phyloP scores from a whole-genome alignment of 2,113 vertebrate genomes.

The Onychostoma macrolepis region DNA sequence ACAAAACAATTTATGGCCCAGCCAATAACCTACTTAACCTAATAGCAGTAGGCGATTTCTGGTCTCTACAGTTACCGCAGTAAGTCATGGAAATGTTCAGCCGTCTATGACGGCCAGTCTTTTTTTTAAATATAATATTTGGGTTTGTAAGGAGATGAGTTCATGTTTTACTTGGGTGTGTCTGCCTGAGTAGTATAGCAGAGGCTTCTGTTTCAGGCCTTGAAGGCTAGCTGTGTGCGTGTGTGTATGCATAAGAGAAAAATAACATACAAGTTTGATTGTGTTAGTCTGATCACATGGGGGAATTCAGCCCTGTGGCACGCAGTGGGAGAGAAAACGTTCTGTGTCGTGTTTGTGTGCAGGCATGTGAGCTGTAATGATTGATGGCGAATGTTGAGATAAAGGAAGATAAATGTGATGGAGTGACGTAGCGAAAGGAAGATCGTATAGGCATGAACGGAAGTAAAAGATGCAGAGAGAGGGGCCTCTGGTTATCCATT shows the following conservation, averaged over 20 bases:
- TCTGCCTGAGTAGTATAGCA: constrained; percentile 44
- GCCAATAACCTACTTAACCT: constrained; percentile 34
- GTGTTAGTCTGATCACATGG: not conserved
- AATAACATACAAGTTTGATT: constrained; percentile 47
- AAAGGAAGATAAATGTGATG: constrained; percentile 28
- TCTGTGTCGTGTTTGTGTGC: not conserved
- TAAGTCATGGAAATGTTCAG: constrained; percentile 42
- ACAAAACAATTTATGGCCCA: constrained; percentile 21
- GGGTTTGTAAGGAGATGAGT: constrained; percentile 35
- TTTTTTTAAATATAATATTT: constrained; percentile 44
- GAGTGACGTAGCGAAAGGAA: constrained; percentile 41
- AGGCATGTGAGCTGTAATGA: not conserved
- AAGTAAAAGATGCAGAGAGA: constrained; percentile 16
- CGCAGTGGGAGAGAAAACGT: not conserved
- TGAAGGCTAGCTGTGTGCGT: not conserved
- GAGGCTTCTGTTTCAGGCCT: constrained; percentile 24
- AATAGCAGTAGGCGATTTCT: constrained; percentile 26
- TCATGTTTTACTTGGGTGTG: constrained; percentile 52
- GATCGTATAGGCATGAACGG: constrained; percentile 29
- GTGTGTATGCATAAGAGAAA: constrained; percentile 49
- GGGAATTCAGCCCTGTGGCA: constrained; percentile 30
- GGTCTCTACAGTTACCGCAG: constrained; percentile 19
- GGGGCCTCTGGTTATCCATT: constrained; percentile 26
- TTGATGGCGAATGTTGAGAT: constrained; percentile 12
- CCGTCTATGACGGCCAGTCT: not conserved